Percentiles rank a stretch among this genome's conserved stretches.
Conservation (phyloP, 2,113 vertebrate genomes). For the Hassar affinis region DNA sequence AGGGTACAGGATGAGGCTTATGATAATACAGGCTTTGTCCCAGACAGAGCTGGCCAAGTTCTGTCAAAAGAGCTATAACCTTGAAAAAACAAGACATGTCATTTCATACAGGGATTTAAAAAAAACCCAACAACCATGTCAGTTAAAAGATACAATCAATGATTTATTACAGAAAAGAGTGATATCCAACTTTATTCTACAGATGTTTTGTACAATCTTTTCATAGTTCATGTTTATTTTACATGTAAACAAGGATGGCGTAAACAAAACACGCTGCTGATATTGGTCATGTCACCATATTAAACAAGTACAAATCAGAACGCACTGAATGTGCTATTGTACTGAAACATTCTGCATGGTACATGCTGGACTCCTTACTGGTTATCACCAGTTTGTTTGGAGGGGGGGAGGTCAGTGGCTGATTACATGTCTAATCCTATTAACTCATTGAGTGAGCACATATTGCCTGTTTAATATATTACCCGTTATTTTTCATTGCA, state of each 20-base stretch:
- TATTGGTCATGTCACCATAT: slow-evolving; percentile 60
- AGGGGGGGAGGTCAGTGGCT: slow-evolving; percentile 11
- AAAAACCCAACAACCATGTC: slow-evolving; percentile 28
- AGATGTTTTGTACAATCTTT: slow-evolving; percentile 66
- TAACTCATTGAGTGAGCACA: slow-evolving; percentile 10
- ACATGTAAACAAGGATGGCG: slow-evolving; percentile 79
- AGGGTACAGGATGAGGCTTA: slow-evolving; percentile 66
- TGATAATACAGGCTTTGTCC: slow-evolving; percentile 61
- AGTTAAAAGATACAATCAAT: slow-evolving; percentile 73
- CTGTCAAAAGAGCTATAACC: slow-evolving; percentile 17
- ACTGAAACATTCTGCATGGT: slow-evolving; percentile 23
- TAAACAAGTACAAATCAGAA: slow-evolving; percentile 41
- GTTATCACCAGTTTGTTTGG: slow-evolving; percentile 5
- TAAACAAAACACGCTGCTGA: slow-evolving; percentile 70
- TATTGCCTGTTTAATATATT: slow-evolving; percentile 16
- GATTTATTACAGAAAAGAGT: slow-evolving; percentile 83
- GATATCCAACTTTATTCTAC: slow-evolving; percentile 78
- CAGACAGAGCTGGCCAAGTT: slow-evolving; percentile 55
- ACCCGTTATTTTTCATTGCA: slow-evolving; percentile 7
- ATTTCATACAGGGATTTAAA: slow-evolving; percentile 3
- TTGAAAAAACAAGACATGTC: not conserved
- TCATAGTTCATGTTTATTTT: slow-evolving; percentile 60
- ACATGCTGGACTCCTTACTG: not conserved
- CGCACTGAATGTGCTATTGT: slow-evolving; percentile 30
- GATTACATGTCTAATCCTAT: not conserved